Base-by-base conservation (phyloP, 1,140 invertebrate species). In the Neodiprion virginianus region DNA sequence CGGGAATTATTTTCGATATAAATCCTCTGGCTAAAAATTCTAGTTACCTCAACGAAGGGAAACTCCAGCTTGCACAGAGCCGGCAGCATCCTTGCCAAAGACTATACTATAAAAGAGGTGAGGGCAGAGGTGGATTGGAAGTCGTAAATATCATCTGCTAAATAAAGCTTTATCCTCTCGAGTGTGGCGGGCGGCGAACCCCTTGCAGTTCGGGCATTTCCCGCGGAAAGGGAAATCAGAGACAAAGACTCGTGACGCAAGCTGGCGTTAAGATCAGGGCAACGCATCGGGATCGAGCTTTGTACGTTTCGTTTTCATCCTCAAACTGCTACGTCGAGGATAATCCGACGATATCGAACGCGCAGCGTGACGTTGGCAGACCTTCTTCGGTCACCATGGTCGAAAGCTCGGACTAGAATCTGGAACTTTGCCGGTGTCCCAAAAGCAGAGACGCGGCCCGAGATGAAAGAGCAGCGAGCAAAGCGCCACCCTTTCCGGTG, bases 101-200 rank as follows among this genome's bases (percentile, higher is more conserved):
- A 86, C 82, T 84, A 85, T 86, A 17, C 17, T 17, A 86, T 84
- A 84, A 86, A 86, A 86, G 83, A 84, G 82, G 77, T 75, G 72
- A 79, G 82, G 81, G 83, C 82, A 50, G 53, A 75, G 74, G 75
- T 50, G 82, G 76, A 86, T 86, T 86, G 84, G 81, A 85, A 87
- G 85, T 86, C 84, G 81, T 87, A 87, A 87, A 87, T 86, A 87
- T 87, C 85, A 86, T 87, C 85, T 86, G 84, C 85, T 86, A 87
- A 87, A 86, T 86, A 87, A 86, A 85, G 83, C 84, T 85, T 83
- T 78, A 81, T 84, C 82, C 79, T 84, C 28, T 40, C 77, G 83
- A 86, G 83, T 84, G 80, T 78, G 72, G 79, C 66, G 73, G 70
- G 70, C 47, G 70, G 48, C 28, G 73, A 75, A 80, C 69, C 48